Percentiles rank a stretch among this genome's conserved stretches.
Evolutionary conservation across 2,888 invertebrate genomes (phyloP).

Genomic region (Caenorhabditis angaria): DNA sequence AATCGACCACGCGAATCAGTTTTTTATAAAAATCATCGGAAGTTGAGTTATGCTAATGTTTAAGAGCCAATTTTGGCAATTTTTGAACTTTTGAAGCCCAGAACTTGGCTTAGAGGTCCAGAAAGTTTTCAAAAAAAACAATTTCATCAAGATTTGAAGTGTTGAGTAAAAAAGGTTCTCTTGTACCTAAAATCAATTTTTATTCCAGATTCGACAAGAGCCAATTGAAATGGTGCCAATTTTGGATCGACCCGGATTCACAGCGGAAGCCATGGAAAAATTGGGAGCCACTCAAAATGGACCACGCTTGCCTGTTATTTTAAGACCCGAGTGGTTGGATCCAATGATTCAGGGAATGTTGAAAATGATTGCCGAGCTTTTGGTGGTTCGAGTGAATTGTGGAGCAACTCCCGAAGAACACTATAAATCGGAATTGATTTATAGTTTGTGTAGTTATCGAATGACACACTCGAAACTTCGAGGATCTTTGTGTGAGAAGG

Average conservation of each 20-base stretch:
- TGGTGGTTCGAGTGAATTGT: slow-evolving; percentile 50
- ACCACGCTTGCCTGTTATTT: background rate
- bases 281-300: background rate
- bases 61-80: too few relatives aligned
- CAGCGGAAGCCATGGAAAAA: background rate
- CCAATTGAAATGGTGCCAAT: background rate
- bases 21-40: too few relatives aligned
- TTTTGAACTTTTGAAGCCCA: too few relatives aligned
- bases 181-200: too few relatives aligned
- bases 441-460: slow-evolving; percentile 34
- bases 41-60: too few relatives aligned
- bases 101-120: too few relatives aligned
- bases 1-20: too few relatives aligned
- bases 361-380: slow-evolving; percentile 57
- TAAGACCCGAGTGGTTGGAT: slow-evolving; percentile 28
- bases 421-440: slow-evolving; percentile 28
- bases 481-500: slow-evolving; percentile 52
- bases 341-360: slow-evolving; percentile 40
- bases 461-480: slow-evolving; percentile 54
- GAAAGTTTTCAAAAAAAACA: too few relatives aligned
- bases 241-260: background rate
- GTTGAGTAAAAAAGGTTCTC: too few relatives aligned
- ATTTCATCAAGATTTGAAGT: too few relatives aligned
- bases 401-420: slow-evolving; percentile 42
- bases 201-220: background rate